Conservation (phyloP, 2,797 vertebrate genomes). For the Sebastes cheni region DNA sequence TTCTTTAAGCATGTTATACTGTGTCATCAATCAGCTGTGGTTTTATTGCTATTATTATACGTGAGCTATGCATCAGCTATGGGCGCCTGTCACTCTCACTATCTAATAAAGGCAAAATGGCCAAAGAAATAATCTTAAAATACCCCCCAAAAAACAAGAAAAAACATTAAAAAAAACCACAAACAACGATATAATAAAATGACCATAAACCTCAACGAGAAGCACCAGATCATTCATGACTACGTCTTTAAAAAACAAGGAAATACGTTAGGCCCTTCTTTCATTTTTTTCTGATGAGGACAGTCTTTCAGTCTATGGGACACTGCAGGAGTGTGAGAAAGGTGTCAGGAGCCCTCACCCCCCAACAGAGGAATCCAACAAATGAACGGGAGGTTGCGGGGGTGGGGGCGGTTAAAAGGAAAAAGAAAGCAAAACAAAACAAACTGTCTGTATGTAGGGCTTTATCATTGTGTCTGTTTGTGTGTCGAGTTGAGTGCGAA, state of each 20-base stretch:
- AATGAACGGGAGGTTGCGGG: background rate
- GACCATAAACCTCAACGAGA: background rate
- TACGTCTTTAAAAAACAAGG: background rate
- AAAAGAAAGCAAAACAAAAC: slow-evolving; percentile 48
- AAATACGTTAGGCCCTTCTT: background rate
- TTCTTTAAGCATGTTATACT: too few species aligned
- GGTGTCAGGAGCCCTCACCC: background rate
- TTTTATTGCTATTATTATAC: too few species aligned
- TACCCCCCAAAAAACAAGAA: too few species aligned
- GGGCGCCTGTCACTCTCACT: too few species aligned
- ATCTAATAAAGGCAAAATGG: too few species aligned
- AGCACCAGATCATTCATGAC: background rate
- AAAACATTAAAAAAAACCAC: background rate
- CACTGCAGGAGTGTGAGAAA: background rate
- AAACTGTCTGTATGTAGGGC: background rate
- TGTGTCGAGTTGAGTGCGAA: slow-evolving; percentile 31
- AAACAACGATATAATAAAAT: background rate
- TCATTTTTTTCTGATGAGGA: background rate
- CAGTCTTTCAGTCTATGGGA: background rate
- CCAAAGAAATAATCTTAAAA: too few species aligned
- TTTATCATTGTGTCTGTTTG: slow-evolving; percentile 34
- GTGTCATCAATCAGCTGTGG: too few species aligned
- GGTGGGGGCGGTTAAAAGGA: background rate
- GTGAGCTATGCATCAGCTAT: too few species aligned
- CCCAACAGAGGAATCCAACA: background rate